A percentile compares a stretch with the other conserved stretches of the same genome.
phyloP scores from a whole-genome alignment of 2,797 vertebrate genomes.

The Tragelaphus eurycerus region DNA sequence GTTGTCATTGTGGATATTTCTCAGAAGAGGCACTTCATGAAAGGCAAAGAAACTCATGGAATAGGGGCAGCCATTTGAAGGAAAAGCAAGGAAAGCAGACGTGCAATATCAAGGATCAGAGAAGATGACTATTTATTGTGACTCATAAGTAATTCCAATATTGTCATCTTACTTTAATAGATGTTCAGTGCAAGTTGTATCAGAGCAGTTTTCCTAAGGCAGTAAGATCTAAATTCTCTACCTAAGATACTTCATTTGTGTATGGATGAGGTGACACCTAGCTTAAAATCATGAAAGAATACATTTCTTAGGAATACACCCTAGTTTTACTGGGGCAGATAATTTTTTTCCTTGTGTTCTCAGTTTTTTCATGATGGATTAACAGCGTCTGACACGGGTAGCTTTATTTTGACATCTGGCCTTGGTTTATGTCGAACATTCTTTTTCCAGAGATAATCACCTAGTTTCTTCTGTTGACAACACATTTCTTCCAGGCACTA shows the following conservation, averaged over 20 bases:
- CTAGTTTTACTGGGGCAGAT: neutral
- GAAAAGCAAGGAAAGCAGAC: neutral
- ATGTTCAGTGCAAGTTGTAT: neutral
- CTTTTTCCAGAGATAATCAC: neutral
- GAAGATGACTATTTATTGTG: neutral
- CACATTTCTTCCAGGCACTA: neutral
- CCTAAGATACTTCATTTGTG: neutral
- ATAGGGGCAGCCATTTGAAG: neutral
- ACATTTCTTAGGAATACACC: neutral
- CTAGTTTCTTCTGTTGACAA: neutral
- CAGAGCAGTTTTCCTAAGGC: neutral
- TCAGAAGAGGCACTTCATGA: neutral
- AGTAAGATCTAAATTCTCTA: neutral
- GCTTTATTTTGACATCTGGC: neutral
- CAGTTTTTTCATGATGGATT: neutral
- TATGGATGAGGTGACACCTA: neutral
- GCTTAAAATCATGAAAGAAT: neutral
- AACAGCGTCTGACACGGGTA: neutral
- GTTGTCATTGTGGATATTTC: neutral
- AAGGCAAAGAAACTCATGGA: neutral
- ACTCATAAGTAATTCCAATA: neutral
- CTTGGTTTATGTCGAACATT: neutral
- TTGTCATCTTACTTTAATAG: neutral
- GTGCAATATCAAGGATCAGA: neutral
- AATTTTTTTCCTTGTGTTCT: neutral